Conservation (phyloP, 2,888 invertebrate species). For the Bruchidius siliquastri region DNA sequence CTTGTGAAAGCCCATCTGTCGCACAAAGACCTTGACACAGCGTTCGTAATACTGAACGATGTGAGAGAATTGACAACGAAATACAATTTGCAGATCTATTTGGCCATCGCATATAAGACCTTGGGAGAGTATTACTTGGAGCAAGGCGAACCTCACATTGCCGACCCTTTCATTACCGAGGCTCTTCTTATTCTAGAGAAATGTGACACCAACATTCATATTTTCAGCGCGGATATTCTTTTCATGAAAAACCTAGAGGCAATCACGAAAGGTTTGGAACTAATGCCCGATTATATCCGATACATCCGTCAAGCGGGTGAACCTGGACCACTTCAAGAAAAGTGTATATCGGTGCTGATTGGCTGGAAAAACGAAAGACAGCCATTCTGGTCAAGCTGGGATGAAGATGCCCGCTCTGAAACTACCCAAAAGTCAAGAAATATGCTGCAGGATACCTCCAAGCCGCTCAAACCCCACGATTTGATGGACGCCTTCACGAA, state of each 20-base stretch:
- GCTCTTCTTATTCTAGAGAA: constrained; percentile 37
- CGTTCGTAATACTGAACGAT: constrained; percentile 28
- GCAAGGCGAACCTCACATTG: constrained; percentile 31
- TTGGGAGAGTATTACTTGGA: constrained; percentile 42
- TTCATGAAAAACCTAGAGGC: constrained; percentile 38
- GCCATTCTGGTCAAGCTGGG: constrained; percentile 21
- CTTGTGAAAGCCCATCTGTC: constrained; percentile 52
- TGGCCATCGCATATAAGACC: constrained; percentile 38
- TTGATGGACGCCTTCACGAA: not conserved
- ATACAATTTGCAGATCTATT: constrained; percentile 31
- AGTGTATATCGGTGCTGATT: constrained; percentile 27
- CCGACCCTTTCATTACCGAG: constrained; percentile 35
- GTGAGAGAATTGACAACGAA: constrained; percentile 18
- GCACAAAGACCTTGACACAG: constrained; percentile 16
- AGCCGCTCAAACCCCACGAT: not conserved
- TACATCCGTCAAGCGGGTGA: constrained; percentile 24
- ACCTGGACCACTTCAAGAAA: constrained; percentile 6
- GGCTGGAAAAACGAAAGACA: constrained; percentile 37
- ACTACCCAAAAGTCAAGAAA: not conserved
- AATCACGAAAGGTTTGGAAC: constrained; percentile 36
- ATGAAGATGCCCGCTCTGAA: not conserved
- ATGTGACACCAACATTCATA: constrained; percentile 9
- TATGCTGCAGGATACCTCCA: not conserved
- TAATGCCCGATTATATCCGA: constrained; percentile 32
- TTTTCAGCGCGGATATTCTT: constrained; percentile 31